phyloP scores from a whole-genome alignment of 2,113 vertebrate species.

The Bubo blakistoni region DNA sequence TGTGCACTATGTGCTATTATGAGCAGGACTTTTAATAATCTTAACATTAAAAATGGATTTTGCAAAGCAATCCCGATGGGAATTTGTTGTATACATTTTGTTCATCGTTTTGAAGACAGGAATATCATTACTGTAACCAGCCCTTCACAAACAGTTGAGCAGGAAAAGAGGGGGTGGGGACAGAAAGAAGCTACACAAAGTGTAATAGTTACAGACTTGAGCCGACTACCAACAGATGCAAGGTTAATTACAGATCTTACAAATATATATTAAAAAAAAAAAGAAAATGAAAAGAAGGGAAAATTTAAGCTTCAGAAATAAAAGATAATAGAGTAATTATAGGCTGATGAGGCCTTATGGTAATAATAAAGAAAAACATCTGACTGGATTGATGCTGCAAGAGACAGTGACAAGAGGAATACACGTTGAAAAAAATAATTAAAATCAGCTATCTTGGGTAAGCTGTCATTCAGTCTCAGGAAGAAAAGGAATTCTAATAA shows the following conservation, averaged over 20 bases:
- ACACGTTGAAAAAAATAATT: slow-evolving; percentile 82
- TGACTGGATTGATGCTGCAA: slow-evolving; percentile 83
- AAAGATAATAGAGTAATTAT: slow-evolving; percentile 76
- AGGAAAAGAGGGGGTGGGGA: neutral
- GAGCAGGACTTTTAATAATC: neutral
- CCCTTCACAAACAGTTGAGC: neutral
- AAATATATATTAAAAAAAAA: neutral
- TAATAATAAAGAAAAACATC: slow-evolving; percentile 79
- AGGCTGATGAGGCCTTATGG: slow-evolving; percentile 65
- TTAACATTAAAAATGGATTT: slow-evolving; percentile 26
- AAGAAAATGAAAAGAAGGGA: neutral
- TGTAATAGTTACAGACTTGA: neutral
- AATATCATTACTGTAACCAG: neutral
- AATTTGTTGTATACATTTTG: neutral
- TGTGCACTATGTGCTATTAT: neutral
- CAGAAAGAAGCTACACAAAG: neutral
- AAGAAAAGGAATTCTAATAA: slow-evolving; percentile 93
- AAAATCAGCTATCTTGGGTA: slow-evolving; percentile 86
- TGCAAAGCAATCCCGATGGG: neutral
- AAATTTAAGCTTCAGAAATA: slow-evolving; percentile 70
- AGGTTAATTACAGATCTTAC: slow-evolving; percentile 68
- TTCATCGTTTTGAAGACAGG: neutral
- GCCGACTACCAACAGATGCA: slow-evolving; percentile 67
- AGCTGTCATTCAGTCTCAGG: slow-evolving; percentile 84
- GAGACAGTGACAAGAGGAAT: slow-evolving; percentile 74